Base-by-base conservation (phyloP, 2,888 invertebrate genomes). In the Loripinus fragilis region DNA sequence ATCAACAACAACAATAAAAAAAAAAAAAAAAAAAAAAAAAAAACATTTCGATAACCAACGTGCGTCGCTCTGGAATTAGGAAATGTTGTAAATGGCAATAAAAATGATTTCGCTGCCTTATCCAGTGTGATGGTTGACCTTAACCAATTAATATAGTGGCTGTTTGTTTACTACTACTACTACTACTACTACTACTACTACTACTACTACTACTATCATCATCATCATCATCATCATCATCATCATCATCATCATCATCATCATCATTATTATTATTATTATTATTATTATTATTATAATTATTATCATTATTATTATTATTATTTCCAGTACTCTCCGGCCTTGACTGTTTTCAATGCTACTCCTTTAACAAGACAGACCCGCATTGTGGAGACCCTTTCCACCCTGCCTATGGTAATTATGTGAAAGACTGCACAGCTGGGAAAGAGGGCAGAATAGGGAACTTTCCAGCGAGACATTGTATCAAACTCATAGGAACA, bases 401-500 rank as follows among this genome's bases (percentile, higher is more conserved):
- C 90, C 93, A 95, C 85, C 94, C 95, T 2, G 94, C 93, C 17
- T 91, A 90, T 86, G 93, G 93, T 15, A 91, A 88, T 1, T 94
- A 94, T 84, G 91, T 89, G 17, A 92, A 92, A 74, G 90, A 92
- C 79, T 95, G 95, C 83, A 93, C 93, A 90, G 94, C 94, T 72
- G 94, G 94, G 35, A 94, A 94, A 88, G 90, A 94, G 72, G 93
- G 93, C 5, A 93, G 94, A 79, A 90, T 94, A 25, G 95, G 95
- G 7, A 89, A 92, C 67, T 95, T 95, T 87, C 95, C 95, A 0
- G 95, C 95, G 45, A 94, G 94, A 86, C 95, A 94, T 88, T 95
- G 95, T 87, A 94, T 95, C 73, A 95, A 95, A 91, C 93, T 95
- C 64, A 94, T 93, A 71, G 95, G 95, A 30, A 93, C 86, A 48